These are phyloP conservation scores for Acrobeloides nanus DNA, from an alignment of 2,888 invertebrate genomes.

Conservation along the genomic window DNA sequence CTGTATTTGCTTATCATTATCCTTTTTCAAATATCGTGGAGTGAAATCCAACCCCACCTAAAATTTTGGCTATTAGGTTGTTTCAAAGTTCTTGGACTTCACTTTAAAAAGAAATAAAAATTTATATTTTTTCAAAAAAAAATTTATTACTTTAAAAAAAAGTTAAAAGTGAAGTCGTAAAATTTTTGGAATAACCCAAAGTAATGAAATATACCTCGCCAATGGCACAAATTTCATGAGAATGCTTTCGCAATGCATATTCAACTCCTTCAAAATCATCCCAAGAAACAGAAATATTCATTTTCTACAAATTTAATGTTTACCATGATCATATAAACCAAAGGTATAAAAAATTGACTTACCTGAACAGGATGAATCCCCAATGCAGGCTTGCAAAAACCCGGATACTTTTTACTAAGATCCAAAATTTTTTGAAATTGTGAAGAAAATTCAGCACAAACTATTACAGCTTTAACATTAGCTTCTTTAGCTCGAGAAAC, in stretches of 20 bases:
- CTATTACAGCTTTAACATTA: conserved; percentile 37
- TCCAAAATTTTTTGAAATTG: conserved; percentile 42
- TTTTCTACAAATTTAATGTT: conserved; percentile 11
- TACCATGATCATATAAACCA: not conserved
- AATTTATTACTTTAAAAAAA: not conserved
- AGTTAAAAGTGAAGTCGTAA: conserved; percentile 4
- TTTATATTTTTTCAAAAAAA: no score
- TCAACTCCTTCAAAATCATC: conserved; percentile 53
- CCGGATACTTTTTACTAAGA: conserved; percentile 29
- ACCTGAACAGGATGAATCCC: conserved; percentile 55
- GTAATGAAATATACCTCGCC: no score
- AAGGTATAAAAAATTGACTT: not conserved
- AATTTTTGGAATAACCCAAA: no score
- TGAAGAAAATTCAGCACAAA: conserved; percentile 38
- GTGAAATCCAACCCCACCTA: conserved; percentile 57
- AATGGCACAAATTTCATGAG: conserved; percentile 53
- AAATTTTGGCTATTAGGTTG: conserved; percentile 7
- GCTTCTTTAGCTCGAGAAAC: conserved; percentile 28
- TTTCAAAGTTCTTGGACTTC: not conserved
- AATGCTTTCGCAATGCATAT: conserved; percentile 46
- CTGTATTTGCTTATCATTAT: conserved; percentile 54
- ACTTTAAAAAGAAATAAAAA: no score
- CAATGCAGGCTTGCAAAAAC: conserved; percentile 42
- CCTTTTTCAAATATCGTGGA: conserved; percentile 51
- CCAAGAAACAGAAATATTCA: conserved; percentile 13